Percentiles rank a stretch among this genome's conserved stretches.
These are phyloP conservation scores for Agrotis segetum DNA, from an alignment of 2,888 invertebrate genomes.

Conservation along the genomic window DNA sequence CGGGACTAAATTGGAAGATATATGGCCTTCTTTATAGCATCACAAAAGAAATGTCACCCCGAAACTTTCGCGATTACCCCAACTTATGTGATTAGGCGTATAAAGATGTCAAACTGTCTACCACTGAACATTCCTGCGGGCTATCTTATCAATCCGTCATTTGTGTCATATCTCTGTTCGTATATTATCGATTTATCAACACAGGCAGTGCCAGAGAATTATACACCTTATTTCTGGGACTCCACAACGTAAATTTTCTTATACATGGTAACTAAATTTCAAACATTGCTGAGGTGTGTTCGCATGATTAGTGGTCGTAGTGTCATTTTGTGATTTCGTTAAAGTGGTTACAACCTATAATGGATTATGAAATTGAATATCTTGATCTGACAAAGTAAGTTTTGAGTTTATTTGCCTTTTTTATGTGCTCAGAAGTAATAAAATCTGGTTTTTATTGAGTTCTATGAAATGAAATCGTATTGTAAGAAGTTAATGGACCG, in stretches of 20 bases:
- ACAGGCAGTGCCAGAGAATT: conserved; percentile 2
- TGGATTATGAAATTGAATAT: conserved; percentile 64
- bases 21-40: conserved; percentile 38
- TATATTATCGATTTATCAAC: conserved; percentile 62
- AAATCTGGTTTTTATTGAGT: conserved; percentile 2
- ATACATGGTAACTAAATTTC: conserved; percentile 3
- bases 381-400: conserved; percentile 44
- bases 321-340: conserved; percentile 39
- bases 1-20: conserved; percentile 35
- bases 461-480: background rate
- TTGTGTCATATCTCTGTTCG: conserved; percentile 57
- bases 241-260: conserved; percentile 19
- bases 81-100: conserved; percentile 50
- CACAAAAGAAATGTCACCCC: conserved; percentile 31
- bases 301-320: conserved; percentile 36
- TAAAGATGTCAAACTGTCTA: conserved; percentile 48
- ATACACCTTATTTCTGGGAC: background rate
- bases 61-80: conserved; percentile 47
- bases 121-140: conserved; percentile 40
- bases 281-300: conserved; percentile 48
- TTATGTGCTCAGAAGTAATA: background rate
- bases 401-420: conserved; percentile 5
- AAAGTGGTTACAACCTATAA: conserved; percentile 44
- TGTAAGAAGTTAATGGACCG: conserved; percentile 2
- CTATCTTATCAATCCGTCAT: conserved; percentile 64